Evolutionary conservation across 1,140 invertebrate genomes (phyloP).

Genomic region (Diorhabda elongata): DNA sequence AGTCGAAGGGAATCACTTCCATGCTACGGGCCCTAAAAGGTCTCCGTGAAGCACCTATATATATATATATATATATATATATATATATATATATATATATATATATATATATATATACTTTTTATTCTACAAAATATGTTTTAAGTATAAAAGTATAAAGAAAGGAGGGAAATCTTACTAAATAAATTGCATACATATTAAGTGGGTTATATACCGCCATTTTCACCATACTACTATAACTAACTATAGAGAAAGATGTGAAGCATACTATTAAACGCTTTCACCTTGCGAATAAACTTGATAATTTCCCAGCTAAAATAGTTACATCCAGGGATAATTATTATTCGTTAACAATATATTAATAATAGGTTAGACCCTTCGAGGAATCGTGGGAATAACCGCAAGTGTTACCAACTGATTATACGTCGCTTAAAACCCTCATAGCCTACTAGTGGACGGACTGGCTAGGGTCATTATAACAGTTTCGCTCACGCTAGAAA

Average conservation of each 20-base stretch:
- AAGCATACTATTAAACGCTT: slow-evolving; percentile 18
- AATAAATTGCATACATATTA: neutral
- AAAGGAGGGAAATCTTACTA: neutral
- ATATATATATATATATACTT: too few species aligned
- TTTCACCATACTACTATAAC: neutral
- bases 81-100: too few species aligned
- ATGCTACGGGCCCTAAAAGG: too few species aligned
- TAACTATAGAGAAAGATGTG: neutral
- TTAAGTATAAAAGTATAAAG: too few species aligned
- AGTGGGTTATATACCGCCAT: neutral
- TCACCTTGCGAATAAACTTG: slow-evolving; percentile 19
- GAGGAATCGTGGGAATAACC: slow-evolving; percentile 43
- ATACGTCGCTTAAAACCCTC: slow-evolving; percentile 44
- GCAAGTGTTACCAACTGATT: slow-evolving; percentile 47
- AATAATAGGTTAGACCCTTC: slow-evolving; percentile 44
- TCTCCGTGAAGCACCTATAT: too few species aligned
- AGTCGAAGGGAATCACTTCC: too few species aligned
- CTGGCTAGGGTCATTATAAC: slow-evolving; percentile 29
- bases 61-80: too few species aligned
- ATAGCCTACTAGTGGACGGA: slow-evolving; percentile 32
- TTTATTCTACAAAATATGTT: too few species aligned
- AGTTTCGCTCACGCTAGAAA: slow-evolving; percentile 34
- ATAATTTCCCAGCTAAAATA: slow-evolving; percentile 19
- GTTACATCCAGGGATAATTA: slow-evolving; percentile 34
- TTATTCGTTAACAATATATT: slow-evolving; percentile 45